These are phyloP conservation scores for Seriola quinqueradiata DNA, from an alignment of 2,113 vertebrate genomes.

Conservation along the genomic window DNA sequence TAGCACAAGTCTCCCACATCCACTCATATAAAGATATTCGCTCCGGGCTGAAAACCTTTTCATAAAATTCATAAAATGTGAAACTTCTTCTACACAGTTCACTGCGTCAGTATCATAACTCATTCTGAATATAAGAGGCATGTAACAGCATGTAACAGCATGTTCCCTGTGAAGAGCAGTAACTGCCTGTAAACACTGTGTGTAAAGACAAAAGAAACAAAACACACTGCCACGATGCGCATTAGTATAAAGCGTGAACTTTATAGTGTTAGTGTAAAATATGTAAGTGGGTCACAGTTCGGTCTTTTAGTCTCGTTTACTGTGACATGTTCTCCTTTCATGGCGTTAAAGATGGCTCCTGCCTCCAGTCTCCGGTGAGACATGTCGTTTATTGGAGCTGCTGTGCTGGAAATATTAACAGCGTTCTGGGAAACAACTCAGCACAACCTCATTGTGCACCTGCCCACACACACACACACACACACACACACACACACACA, in stretches of 20 bases:
- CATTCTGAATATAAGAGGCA: no score
- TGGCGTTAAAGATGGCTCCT: slow-evolving; percentile 20
- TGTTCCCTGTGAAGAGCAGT: no score
- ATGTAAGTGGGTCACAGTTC: not conserved
- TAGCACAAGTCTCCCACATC: no score
- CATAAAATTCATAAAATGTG: no score
- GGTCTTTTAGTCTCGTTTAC: slow-evolving; percentile 16
- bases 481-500: slow-evolving; percentile 1
- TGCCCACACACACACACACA: slow-evolving; percentile 3
- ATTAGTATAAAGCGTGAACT: no score
- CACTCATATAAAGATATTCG: no score
- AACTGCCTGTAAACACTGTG: not conserved
- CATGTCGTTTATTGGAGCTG: slow-evolving; percentile 4
- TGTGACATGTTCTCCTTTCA: slow-evolving; percentile 2
- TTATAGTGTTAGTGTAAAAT: not conserved
- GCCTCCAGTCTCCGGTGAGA: slow-evolving; percentile 18
- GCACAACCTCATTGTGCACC: slow-evolving; percentile 33
- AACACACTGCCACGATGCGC: no score
- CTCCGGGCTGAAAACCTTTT: no score
- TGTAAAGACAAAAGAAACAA: no score
- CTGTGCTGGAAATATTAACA: slow-evolving; percentile 20
- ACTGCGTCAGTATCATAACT: no score
- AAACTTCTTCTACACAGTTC: no score
- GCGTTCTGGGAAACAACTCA: slow-evolving; percentile 53
- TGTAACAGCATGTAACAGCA: no score